Evolutionary conservation across 2,797 vertebrate genomes (phyloP), one percentile per base, ranked within the genome.

Genomic region (Perodicticus potto): DNA sequence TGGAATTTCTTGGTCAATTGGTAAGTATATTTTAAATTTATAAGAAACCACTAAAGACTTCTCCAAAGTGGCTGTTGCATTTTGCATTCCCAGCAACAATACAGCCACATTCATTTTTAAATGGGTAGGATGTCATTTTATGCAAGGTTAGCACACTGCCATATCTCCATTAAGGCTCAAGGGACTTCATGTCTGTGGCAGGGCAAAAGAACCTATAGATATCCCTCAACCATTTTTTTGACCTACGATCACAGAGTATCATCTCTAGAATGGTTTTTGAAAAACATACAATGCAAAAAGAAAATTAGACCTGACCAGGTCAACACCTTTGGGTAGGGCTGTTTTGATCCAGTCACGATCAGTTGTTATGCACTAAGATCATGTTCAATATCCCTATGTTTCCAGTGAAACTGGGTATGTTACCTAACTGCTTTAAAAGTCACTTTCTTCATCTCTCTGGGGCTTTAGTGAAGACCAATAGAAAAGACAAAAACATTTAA

Each of bases 341-440:
- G 8, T 84, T 96, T 89, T 95, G 59, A 96, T 55, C 87, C 57
- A 77, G 9, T 93, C 29, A 8, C 77, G 69, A n/a, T 27, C 57
- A 72, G 57, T 16, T 17, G 22, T 49, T 40, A 78, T 32, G 86
- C 67, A 53, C 74, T 20, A 43, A 55, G 40, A 16, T 40, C 19
- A 45, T 85, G 37, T 7, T 85, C 45, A 27, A 32, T 29, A 80
- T 29, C 10, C 9, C 16, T 59, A 6, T 34, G 17, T 69, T 81
- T 67, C 72, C 77, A 55, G 74, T 80, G 89, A 89, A 93, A 81
- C 0, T 37, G 14, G 25, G 37, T 11, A 20, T 40, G 7, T 37
- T 63, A 34, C 40, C 82, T 70, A 69, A 34, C 37, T 63, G 20
- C 67, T 81, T 92, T 74, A 78, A 78, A 55, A 37, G 77, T 32